phyloP scores from a whole-genome alignment of 1,140 invertebrate species.

The Drosophila athabasca region DNA sequence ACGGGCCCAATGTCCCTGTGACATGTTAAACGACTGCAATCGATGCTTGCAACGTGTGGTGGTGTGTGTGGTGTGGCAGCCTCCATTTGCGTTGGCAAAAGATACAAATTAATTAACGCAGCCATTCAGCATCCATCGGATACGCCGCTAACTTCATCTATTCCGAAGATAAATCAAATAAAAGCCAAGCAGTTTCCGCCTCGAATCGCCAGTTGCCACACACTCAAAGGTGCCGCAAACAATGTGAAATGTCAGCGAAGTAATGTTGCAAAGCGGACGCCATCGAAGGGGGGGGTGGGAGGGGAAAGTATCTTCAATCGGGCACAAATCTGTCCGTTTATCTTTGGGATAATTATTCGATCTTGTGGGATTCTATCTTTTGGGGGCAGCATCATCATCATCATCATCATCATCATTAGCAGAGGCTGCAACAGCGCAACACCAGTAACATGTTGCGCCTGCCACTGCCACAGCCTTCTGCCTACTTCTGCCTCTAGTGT shows the following conservation, averaged over 20 bases:
- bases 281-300: too few species aligned
- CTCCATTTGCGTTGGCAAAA: slow-evolving; percentile 33
- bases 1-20: slow-evolving; percentile 56
- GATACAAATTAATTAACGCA: slow-evolving; percentile 81
- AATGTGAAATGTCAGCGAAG: slow-evolving; percentile 66
- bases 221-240: slow-evolving; percentile 64
- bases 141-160: slow-evolving; percentile 75
- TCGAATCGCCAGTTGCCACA: slow-evolving; percentile 10
- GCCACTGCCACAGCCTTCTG: slow-evolving; percentile 18
- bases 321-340: slow-evolving; percentile 20
- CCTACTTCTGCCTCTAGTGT: slow-evolving; percentile 39
- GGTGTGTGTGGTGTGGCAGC: neutral
- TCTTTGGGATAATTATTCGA: slow-evolving; percentile 29
- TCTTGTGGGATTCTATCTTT: too few species aligned
- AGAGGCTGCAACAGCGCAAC: slow-evolving; percentile 39
- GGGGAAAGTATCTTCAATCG: too few species aligned
- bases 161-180: slow-evolving; percentile 76
- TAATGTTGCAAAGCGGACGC: slow-evolving; percentile 9
- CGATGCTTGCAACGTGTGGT: slow-evolving; percentile 29
- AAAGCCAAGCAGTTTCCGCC: slow-evolving; percentile 35
- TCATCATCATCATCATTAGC: slow-evolving; percentile 62
- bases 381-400: slow-evolving; percentile 22
- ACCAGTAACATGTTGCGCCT: slow-evolving; percentile 69
- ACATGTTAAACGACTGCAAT: slow-evolving; percentile 76
- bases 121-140: slow-evolving; percentile 58